phyloP scores from a whole-genome alignment of 2,113 vertebrate species.

The Tenrec ecaudatus region DNA sequence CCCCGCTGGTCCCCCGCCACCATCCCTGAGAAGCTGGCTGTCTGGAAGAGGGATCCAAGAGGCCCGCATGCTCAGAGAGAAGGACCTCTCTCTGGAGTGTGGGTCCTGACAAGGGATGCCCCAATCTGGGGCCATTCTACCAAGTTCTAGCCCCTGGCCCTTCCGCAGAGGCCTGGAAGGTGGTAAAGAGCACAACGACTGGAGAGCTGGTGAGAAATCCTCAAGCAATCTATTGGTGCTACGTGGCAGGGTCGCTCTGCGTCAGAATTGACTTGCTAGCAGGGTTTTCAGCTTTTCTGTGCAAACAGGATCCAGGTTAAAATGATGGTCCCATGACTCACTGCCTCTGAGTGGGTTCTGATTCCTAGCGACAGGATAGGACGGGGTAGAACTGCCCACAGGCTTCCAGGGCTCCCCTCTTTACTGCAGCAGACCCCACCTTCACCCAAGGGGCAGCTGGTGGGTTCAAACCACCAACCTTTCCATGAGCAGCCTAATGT shows the following conservation, averaged over 20 bases:
- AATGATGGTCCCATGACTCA: neutral
- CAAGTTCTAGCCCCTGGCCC: neutral
- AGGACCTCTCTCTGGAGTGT: neutral
- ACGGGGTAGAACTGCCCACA: no score
- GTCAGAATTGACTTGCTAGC: neutral
- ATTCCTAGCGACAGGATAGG: no score
- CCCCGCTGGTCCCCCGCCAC: neutral
- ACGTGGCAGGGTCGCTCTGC: neutral
- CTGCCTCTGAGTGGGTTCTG: no score
- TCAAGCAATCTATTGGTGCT: neutral
- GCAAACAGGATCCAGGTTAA: neutral
- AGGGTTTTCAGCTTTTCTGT: neutral
- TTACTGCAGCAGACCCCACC: no score
- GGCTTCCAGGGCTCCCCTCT: no score
- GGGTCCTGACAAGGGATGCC: neutral
- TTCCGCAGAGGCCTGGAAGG: no score
- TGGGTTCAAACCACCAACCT: no score
- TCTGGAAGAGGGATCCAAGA: neutral
- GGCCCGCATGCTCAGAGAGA: neutral
- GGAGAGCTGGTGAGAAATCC: neutral
- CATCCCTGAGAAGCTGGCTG: accelerated
- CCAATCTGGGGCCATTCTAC: neutral
- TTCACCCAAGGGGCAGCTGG: no score
- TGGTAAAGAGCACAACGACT: no score
- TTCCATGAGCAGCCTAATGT: no score